Evolutionary conservation across 1,140 invertebrate genomes (phyloP).

Genomic region (Stegodyphus dumicola): DNA sequence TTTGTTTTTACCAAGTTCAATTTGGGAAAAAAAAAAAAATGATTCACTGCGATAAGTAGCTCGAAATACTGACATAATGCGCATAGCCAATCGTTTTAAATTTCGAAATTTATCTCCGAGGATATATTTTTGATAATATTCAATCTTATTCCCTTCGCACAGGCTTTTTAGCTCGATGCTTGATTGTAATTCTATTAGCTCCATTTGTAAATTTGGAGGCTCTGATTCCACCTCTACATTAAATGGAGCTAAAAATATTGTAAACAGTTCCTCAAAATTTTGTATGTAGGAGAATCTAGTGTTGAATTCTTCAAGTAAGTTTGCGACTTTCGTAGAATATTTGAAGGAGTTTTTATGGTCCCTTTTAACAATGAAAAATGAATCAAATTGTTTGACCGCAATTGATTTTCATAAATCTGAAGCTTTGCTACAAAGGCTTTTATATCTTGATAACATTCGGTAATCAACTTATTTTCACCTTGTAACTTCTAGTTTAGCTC

Average conservation of each 20-base stretch:
- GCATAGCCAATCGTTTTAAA: slow-evolving; percentile 5
- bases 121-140: slow-evolving; percentile 6
- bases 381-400: neutral
- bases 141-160: neutral
- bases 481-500: slow-evolving; percentile 1
- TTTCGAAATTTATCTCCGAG: neutral
- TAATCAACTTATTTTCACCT: slow-evolving; percentile 19
- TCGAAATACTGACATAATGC: slow-evolving; percentile 6
- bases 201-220: no score
- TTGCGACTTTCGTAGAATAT: neutral
- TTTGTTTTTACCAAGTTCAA: neutral
- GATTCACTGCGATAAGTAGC: neutral
- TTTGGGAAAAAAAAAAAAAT: neutral
- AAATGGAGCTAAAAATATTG: no score
- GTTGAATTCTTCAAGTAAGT: slow-evolving; percentile 1
- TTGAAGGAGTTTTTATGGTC: neutral
- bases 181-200: no score
- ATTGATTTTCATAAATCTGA: slow-evolving; percentile 10
- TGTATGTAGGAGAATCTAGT: neutral
- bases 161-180: neutral
- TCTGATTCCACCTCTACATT: no score
- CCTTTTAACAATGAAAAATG: slow-evolving; percentile 8
- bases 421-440: no score
- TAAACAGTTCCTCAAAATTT: slow-evolving; percentile 8
- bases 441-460: slow-evolving; percentile 8